Evolutionary conservation across 2,888 invertebrate species (phyloP), one percentile per base, ranked within the genome.

Genomic region (Philaethria dido): DNA sequence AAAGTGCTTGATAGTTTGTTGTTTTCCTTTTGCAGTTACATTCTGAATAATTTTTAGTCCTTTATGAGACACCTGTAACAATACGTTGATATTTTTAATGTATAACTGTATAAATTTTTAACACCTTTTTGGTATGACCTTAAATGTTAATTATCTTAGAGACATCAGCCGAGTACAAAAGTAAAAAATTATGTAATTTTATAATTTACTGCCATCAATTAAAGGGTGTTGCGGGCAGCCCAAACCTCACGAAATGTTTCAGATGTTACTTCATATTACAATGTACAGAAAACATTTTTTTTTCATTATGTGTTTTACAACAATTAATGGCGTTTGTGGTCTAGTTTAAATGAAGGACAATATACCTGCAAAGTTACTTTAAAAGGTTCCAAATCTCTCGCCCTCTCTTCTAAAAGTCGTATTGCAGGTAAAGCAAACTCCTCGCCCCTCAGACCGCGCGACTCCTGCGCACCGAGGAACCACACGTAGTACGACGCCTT

Each of bases 391-490:
- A 97, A 95, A 80, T 97, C 96, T 72, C 96, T 94, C 73, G 98
- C 97, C 76, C 98, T 94, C 80, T 96, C 96, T 77, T 98, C 95
- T 72, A 99, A 92, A 80, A 97, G 95, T 74, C 96, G 94, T 75
- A 98, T 95, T 68, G 98, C 97, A 13, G 98, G 97, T 68, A 97
- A 93, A 64, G 98, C 96, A 79, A 95, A 97, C 81, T 97, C 96
- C 76, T 96, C 95, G 36, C 98, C 98, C 0, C 97, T 92, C 29
- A 98, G 90, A 0, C 97, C 98, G 77, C 97, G 95, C 67, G 98
- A 97, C 92, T 99, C 99, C 92, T 98, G 97, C 78, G 99, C 98
- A 22, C 99, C 99, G 80, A 99, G 94, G 93, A 99, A 97, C 96
- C 97, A 97, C 72, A 97, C 97, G 91, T 97, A 97, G 92, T 97